Conservation (phyloP, 2,888 invertebrate genomes). For the Eupithecia dodoneata region DNA sequence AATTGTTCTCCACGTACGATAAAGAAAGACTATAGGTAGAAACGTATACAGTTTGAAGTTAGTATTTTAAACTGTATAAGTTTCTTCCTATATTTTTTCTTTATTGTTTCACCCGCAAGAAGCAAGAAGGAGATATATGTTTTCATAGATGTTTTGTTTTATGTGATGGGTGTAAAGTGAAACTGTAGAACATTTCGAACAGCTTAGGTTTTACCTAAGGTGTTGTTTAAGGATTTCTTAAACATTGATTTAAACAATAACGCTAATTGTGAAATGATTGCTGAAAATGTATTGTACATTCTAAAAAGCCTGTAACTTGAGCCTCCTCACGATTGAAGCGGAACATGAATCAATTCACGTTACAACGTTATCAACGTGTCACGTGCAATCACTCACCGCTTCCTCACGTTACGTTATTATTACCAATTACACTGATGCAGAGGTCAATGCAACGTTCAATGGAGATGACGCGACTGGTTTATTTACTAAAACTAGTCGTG, state of each 20-base stretch:
- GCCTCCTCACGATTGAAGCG: slow-evolving; percentile 26
- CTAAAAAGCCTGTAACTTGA: slow-evolving; percentile 13
- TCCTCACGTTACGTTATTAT: slow-evolving; percentile 22
- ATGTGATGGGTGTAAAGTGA: no score
- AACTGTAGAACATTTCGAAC: not conserved
- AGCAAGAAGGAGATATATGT: not conserved
- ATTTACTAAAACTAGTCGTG: not conserved
- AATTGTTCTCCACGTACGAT: no score
- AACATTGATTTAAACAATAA: not conserved
- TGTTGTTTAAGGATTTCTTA: no score
- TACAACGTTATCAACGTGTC: slow-evolving; percentile 35
- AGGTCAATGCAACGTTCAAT: not conserved
- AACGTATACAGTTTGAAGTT: no score
- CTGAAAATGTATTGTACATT: not conserved
- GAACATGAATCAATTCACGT: slow-evolving; percentile 41
- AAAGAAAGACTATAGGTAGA: no score
- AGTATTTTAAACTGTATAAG: no score
- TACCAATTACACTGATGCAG: not conserved
- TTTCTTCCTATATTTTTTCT: no score
- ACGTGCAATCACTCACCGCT: slow-evolving; percentile 36
- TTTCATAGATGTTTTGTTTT: no score
- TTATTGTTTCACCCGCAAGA: no score
- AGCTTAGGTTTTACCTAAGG: no score
- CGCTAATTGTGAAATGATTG: not conserved
- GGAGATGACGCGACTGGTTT: not conserved